Evolutionary conservation across 1,140 invertebrate genomes (phyloP), one percentile per base, ranked within the genome.

Genomic region (Drosophila equinoxialis): DNA sequence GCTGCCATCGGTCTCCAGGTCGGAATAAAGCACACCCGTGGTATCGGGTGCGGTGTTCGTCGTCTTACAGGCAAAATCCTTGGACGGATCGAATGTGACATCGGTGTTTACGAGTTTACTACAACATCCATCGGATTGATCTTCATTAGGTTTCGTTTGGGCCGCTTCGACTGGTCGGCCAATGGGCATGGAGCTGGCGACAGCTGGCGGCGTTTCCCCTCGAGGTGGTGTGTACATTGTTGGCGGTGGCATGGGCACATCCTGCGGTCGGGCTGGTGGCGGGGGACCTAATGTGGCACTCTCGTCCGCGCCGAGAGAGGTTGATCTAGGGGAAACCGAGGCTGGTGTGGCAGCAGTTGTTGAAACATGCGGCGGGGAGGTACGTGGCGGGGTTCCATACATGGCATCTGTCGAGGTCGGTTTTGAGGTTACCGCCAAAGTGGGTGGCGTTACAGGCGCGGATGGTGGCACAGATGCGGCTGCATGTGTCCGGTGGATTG

Each of bases 31-130:
- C n/a, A 69, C 39, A 17, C 75, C 68, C 1, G 74, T 42, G 2
- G 59, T 41, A 30, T 61, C 59, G 3, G 35, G 59, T 14, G 42
- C 58, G 0, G 82, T 85, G 17, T 86, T 85, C 3, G 82, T 85
- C 1, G 57, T 71, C 48, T 86, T 85, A 23, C 54, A 20, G 6
- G 78, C 71, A 13, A 42, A 86, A 35, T 41, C 51, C 37, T 86
- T 86, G 0, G 65, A 61, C 0, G 83, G 84, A 65, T 89, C 45
- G 0, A 79, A 68, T 13, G 65, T 69, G 1, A 79, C 37, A 14
- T 83, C 83, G 2, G 83, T 86, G 37, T 86, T 86, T 17, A 63
- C 74, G 3, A 26, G 5, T 59, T 82, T 76, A n/a, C 58, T 77
- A 1, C 45, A n/a, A 5, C 33, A 8, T 10, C 39, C 39, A 0